Conservation (phyloP, 2,888 invertebrate genomes). For the Monoplex corrugatus region DNA sequence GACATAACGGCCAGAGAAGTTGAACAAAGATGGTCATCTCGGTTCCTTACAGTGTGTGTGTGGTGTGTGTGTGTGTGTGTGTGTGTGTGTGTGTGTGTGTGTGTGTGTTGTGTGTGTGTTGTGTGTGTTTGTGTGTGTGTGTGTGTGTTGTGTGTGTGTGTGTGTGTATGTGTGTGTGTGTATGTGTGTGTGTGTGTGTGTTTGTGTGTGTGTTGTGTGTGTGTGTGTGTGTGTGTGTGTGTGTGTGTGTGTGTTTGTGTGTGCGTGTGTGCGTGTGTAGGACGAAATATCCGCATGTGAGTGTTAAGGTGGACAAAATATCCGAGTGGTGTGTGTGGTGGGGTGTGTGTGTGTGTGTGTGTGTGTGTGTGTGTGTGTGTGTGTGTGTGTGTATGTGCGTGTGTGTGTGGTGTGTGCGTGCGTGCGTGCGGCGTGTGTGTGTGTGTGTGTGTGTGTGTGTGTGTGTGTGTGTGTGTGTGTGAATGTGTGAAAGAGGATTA, state of each 20-base stretch:
- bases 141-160: neutral
- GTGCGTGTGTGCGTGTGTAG: too few species aligned
- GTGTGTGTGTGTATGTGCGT: neutral
- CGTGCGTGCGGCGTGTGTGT: conserved; percentile 18
- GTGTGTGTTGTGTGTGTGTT: neutral
- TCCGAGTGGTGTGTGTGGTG: too few species aligned
- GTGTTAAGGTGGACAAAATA: too few species aligned
- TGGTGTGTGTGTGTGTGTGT: too few species aligned
- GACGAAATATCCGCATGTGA: too few species aligned
- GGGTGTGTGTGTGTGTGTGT: too few species aligned
- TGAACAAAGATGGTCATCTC: too few species aligned
- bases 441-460: neutral
- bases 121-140: neutral
- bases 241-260: too few species aligned
- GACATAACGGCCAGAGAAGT: too few species aligned
- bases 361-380: neutral
- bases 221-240: too few species aligned
- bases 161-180: neutral
- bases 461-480: neutral
- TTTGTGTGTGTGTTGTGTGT: conserved; percentile 12
- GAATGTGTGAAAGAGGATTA: too few species aligned
- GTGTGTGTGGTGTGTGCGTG: conserved; percentile 43
- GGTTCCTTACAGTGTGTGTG: too few species aligned
- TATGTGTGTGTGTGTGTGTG: neutral
- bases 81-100: neutral